Percentiles rank a stretch among this genome's conserved stretches.
These are phyloP conservation scores for Cuniculus paca DNA, from an alignment of 2,797 vertebrate genomes.

Conservation along the genomic window DNA sequence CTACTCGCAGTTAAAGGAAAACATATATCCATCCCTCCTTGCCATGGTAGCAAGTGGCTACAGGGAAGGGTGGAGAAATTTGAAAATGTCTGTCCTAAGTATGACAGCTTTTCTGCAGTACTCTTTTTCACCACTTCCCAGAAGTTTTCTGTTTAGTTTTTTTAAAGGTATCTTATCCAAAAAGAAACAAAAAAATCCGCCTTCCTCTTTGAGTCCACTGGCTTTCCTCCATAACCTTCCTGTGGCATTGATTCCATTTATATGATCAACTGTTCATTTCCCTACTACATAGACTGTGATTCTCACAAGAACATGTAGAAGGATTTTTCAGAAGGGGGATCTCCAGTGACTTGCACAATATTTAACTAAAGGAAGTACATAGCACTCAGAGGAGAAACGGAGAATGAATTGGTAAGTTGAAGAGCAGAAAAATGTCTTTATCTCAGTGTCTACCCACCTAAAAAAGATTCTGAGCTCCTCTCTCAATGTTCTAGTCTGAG, in stretches of 20 bases:
- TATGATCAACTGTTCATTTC: neutral
- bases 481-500: constrained; percentile 47
- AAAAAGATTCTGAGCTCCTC: constrained; percentile 27
- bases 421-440: neutral
- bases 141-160: constrained; percentile 52
- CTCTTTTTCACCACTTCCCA: neutral
- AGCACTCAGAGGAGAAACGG: neutral
- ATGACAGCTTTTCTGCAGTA: constrained; percentile 31
- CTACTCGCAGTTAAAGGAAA: constrained; percentile 57
- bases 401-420: neutral
- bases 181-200: neutral
- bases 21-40: neutral
- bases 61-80: neutral
- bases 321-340: neutral
- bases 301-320: constrained; percentile 16
- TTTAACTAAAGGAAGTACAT: constrained; percentile 50
- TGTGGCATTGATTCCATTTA: constrained; percentile 10
- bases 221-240: constrained; percentile 17
- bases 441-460: neutral
- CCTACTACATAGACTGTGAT: constrained; percentile 20
- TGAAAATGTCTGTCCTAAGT: constrained; percentile 3
- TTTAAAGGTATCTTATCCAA: neutral
- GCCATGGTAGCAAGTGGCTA: neutral
- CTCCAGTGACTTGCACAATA: neutral
- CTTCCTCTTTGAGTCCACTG: neutral